Percentiles rank a stretch among this genome's conserved stretches.
Evolutionary conservation across 2,113 vertebrate species (phyloP).

Genomic region (Passer domesticus): DNA sequence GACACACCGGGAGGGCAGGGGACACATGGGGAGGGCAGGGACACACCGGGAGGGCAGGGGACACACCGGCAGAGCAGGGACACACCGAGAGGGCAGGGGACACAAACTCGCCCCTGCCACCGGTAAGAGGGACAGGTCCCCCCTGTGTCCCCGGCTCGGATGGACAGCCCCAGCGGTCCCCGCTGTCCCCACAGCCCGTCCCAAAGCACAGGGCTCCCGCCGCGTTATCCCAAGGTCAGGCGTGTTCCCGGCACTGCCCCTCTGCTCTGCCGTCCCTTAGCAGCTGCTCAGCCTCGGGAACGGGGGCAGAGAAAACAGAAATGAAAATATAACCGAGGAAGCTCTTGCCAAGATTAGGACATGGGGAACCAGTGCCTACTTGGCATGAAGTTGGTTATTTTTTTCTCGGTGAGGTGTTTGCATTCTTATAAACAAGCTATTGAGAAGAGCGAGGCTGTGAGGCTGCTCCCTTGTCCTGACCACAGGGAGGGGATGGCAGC

Average conservation of each 20-base stretch:
- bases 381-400: not conserved
- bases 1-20: not conserved
- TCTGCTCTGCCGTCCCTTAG: not conserved
- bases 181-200: not conserved
- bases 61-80: not conserved
- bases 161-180: fast-evolving
- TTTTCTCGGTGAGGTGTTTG: not conserved
- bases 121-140: not conserved
- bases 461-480: not conserved
- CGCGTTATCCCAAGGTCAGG: fast-evolving
- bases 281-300: not conserved
- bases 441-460: not conserved
- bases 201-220: too few relatives aligned
- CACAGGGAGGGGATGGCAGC: not conserved
- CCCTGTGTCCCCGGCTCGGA: not conserved
- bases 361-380: not conserved
- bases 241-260: fast-evolving
- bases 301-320: not conserved
- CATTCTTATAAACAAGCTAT: not conserved
- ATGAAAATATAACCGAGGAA: not conserved
- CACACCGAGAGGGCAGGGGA: too few relatives aligned
- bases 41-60: not conserved
- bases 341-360: not conserved
- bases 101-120: not conserved
- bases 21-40: not conserved